phyloP scores from a whole-genome alignment of 2,113 vertebrate species.

The Ceyx margarethae region DNA sequence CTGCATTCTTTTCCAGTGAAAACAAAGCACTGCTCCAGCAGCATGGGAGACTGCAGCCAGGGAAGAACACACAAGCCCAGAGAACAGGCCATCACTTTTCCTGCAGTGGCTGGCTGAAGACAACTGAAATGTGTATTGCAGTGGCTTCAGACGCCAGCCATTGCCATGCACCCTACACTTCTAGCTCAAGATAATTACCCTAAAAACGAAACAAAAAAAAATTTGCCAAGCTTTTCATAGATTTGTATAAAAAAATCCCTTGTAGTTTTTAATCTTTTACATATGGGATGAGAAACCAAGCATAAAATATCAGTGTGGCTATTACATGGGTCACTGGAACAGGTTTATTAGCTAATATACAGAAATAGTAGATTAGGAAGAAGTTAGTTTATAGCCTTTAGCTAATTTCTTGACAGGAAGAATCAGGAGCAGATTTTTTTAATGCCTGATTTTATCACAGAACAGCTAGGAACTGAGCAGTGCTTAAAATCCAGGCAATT shows the following conservation, averaged over 20 bases:
- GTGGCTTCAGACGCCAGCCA: background rate
- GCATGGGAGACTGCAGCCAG: constrained; percentile 65
- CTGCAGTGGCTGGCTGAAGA: constrained; percentile 13
- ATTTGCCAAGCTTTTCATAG: constrained; percentile 45
- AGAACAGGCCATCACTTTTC: constrained; percentile 58
- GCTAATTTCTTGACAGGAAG: constrained; percentile 69
- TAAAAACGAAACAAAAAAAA: background rate
- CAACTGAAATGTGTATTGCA: constrained; percentile 51
- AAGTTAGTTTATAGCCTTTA: constrained; percentile 62
- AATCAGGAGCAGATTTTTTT: constrained; percentile 67
- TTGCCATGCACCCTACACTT: background rate
- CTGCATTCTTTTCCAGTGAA: constrained; percentile 78
- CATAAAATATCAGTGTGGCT: constrained; percentile 58
- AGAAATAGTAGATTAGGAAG: constrained; percentile 39
- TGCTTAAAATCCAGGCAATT: constrained; percentile 49
- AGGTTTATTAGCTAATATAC: constrained; percentile 51
- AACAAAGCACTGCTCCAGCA: constrained; percentile 43
- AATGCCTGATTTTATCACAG: constrained; percentile 35
- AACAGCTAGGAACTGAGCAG: constrained; percentile 1
- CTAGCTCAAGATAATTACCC: background rate
- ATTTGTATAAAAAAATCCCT: constrained; percentile 55
- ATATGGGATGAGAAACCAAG: constrained; percentile 58
- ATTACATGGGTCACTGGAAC: constrained; percentile 53
- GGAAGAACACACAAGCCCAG: background rate
- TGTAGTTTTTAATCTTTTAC: constrained; percentile 68